Percentiles rank a stretch among this genome's conserved stretches.
These are phyloP conservation scores for Eilema caniola DNA, from an alignment of 2,888 invertebrate genomes.

Conservation along the genomic window DNA sequence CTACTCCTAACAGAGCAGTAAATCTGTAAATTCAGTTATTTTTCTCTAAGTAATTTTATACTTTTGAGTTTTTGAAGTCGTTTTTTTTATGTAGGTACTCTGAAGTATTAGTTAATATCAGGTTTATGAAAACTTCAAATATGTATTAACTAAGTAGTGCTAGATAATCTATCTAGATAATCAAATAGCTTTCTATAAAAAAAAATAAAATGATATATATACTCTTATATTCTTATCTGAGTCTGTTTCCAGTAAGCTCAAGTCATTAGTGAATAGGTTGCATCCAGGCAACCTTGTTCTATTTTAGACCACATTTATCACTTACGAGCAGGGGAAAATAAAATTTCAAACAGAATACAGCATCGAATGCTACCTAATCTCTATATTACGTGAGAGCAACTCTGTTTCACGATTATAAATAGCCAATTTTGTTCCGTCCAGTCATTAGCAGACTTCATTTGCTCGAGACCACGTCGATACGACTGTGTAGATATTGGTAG, in stretches of 20 bases:
- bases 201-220: no score
- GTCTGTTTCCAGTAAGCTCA: not conserved
- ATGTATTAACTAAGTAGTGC: not conserved
- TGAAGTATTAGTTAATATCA: no score
- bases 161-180: not conserved
- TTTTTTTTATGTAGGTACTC: no score
- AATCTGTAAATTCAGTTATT: no score
- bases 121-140: not conserved
- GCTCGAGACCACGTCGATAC: not conserved
- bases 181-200: no score
- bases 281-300: not conserved
- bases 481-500: not conserved
- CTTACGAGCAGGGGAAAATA: not conserved
- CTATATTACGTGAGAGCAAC: not conserved
- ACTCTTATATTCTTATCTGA: no score
- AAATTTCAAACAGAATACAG: not conserved
- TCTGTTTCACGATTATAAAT: not conserved
- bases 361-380: not conserved
- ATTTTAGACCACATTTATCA: not conserved
- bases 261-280: not conserved
- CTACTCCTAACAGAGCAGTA: no score
- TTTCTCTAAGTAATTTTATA: no score
- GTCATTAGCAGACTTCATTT: conserved; percentile 20
- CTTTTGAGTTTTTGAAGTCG: no score
- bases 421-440: not conserved